Evolutionary conservation across 1,140 invertebrate species (phyloP), one percentile per base, ranked within the genome.

Genomic region (Lepidurus arcticus): DNA sequence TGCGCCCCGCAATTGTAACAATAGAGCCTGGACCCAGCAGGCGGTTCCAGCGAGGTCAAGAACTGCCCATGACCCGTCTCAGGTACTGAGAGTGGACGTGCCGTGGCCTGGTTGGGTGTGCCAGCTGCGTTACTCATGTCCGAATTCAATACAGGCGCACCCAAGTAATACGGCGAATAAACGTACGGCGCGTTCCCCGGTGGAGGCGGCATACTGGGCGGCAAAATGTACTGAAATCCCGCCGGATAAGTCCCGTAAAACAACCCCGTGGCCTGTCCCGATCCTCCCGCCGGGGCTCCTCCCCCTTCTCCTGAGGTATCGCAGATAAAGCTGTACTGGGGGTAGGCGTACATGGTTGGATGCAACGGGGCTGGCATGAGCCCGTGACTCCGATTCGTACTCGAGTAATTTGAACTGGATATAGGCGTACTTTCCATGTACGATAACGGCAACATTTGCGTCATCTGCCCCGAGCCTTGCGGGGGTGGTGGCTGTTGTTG

Each of bases 1-100:
- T 88, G 87, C 43, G 89, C 91, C 53, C 92, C 92, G 85, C 92
- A 93, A 83, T 93, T 93, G 84, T 90, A 93, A 82, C 90, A 91
- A 1, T 87, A 90, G 76, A 89, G 88, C 65, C 81, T 80, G 24
- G 80, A 78, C 16, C 78, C 80, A 76, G 65, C 24, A 45, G 78
- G 47, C 16, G 74, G 76, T n/a, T 75, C 78, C 44, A 42, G 21
- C 26, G 73, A 79, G 76, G 34, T 42, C n/a, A 16, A 34, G 42
- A 78, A 76, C 21, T 24, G 21, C 21, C 73, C 43, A 73, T 34
- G 44, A 53, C 44, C 45, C 74, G 21, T 16, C 42, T 78, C 34
- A 44, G 13, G 74, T 73, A 78, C 44, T n/a, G 34, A 53, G 42
- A 78, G 26, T 16, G 42, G 44, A 53, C 77, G 44, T 44, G 42